These are phyloP conservation scores for Sebastes matsubarae DNA, from an alignment of 2,797 vertebrate species.

Conservation along the genomic window DNA sequence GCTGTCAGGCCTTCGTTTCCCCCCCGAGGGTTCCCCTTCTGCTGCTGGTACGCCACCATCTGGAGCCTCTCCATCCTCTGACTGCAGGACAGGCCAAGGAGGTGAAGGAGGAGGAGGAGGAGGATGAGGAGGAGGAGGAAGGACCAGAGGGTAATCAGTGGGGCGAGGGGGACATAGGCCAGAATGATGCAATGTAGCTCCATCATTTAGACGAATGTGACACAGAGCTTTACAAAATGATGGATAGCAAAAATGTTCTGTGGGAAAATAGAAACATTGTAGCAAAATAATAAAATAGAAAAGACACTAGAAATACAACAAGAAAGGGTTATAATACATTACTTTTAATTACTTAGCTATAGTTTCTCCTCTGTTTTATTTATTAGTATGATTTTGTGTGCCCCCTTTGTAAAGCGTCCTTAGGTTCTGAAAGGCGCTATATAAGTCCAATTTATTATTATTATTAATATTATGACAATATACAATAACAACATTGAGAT, in stretches of 20 bases:
- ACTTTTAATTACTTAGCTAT: background rate
- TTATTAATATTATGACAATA: too few relatives aligned
- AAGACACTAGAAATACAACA: background rate
- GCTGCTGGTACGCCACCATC: conserved; percentile 58
- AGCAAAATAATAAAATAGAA: background rate
- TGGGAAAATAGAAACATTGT: background rate
- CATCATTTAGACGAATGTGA: background rate
- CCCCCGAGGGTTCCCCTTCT: conserved; percentile 51
- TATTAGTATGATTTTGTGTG: too few relatives aligned
- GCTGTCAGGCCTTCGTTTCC: conserved; percentile 55
- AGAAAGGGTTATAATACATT: background rate
- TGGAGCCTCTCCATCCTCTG: conserved; percentile 42
- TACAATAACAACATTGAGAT: too few relatives aligned
- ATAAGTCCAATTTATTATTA: too few relatives aligned
- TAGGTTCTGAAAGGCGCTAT: too few relatives aligned
- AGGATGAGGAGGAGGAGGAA: background rate
- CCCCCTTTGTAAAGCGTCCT: too few relatives aligned
- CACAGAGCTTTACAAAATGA: background rate
- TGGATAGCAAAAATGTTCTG: background rate
- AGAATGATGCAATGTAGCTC: background rate
- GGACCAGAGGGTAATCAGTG: background rate
- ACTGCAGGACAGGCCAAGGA: background rate
- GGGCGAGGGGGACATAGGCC: background rate
- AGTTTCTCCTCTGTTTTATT: too few relatives aligned
- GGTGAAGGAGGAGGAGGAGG: background rate